These are phyloP conservation scores for Taenaris catops DNA, from an alignment of 2,888 invertebrate genomes.

Conservation along the genomic window DNA sequence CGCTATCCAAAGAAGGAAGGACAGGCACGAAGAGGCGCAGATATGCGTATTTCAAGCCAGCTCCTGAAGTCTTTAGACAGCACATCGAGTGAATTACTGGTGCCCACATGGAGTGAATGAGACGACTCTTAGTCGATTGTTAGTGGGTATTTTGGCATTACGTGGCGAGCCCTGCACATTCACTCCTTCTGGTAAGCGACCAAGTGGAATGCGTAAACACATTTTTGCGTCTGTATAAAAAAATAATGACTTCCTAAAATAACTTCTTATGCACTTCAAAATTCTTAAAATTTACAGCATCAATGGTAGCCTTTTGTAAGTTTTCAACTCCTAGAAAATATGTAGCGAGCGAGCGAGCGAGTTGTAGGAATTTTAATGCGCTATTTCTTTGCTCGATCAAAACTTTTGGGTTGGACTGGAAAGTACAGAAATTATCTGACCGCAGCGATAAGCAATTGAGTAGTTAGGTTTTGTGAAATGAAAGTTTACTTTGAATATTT, in stretches of 20 bases:
- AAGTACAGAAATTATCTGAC: slow-evolving; percentile 22
- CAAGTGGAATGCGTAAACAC: too few species aligned
- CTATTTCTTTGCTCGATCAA: slow-evolving; percentile 25
- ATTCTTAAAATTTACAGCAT: slow-evolving; percentile 4
- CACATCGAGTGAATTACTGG: too few species aligned
- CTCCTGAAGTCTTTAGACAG: too few species aligned
- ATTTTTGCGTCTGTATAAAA: slow-evolving; percentile 1
- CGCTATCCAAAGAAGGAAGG: too few species aligned
- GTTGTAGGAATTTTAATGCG: slow-evolving; percentile 27
- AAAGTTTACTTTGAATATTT: slow-evolving; percentile 7
- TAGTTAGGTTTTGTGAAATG: slow-evolving; percentile 15
- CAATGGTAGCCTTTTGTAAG: slow-evolving; percentile 11
- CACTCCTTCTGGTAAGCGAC: too few species aligned
- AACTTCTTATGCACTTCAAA: slow-evolving; percentile 3
- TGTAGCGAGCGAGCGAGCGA: slow-evolving; percentile 23
- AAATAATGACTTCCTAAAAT: too few species aligned
- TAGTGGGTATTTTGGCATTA: too few species aligned
- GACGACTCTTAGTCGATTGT: too few species aligned
- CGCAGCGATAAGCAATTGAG: slow-evolving; percentile 16
- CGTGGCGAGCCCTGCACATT: too few species aligned
- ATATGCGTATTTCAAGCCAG: too few species aligned
- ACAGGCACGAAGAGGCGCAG: too few species aligned
- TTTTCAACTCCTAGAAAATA: slow-evolving; percentile 24
- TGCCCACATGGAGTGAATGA: too few species aligned
- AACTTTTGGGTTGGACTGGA: slow-evolving; percentile 28